Base-by-base conservation (phyloP, 2,113 vertebrate species). In the Cebidichthys violaceus region DNA sequence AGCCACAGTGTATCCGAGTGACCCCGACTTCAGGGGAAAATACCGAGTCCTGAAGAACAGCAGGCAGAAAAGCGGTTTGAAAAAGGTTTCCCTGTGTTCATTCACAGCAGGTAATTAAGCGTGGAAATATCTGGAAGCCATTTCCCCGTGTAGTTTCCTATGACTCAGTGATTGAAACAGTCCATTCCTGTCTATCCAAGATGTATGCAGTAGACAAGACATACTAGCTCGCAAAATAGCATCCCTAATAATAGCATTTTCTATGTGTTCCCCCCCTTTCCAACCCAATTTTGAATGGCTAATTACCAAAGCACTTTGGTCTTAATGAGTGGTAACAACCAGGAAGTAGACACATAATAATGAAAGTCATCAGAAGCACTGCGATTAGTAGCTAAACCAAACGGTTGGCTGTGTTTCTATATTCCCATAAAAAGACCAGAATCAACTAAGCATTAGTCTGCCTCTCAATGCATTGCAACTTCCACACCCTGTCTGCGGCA, bases 61-160 rank as follows among this genome's bases (percentile, higher is more conserved):
- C 87, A 83, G 77, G 82, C 50, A 73, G 86, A 87, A 62, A 85
- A 88, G 72, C 5, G 9, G 64, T 71, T 88, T 82, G 35, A 86
- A 74, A 37, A 90, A 90, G 74, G 87, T 87, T 88, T 86, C 72
- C 74, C 85, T 93, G 86, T 94, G 88, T 93, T 91, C 90, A 91
- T 93, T 92, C 90, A 92, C 86, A 82, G 86, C 37, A 57, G 90
- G 77, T 84, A 92, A 92, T 92, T 92, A 91, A 74, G 74, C 86
- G 84, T 88, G 90, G 87, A 93, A 91, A 92, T 91, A 92, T 87
- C 92, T 93, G 90, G 89, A 91, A 92, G 86, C 84, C 81, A 89
- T 93, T 92, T 74, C 81, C 75, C 75, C 15, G 65, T 2, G 29
- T 64, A 50, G 75, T 92, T 93, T 92, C 82, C 85, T 89, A 68